phyloP scores from a whole-genome alignment of 1,140 invertebrate genomes.

The Heliconius hewitsoni region DNA sequence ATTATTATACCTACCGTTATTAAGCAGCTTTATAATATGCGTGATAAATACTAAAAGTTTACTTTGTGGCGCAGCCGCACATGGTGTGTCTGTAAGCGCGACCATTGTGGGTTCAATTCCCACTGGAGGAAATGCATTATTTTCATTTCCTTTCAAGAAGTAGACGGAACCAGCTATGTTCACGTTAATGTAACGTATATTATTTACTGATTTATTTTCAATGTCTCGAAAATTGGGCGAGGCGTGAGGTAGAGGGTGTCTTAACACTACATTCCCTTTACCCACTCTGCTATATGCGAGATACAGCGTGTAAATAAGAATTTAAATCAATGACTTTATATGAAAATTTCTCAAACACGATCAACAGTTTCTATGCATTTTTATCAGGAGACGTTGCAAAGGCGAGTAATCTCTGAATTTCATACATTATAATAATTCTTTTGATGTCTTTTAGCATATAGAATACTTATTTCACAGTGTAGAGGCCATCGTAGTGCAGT shows the following conservation, averaged over 20 bases:
- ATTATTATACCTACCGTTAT: background rate
- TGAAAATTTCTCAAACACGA: background rate
- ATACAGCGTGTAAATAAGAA: background rate
- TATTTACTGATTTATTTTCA: background rate
- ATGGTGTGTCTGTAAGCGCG: background rate
- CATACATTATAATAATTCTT: constrained; percentile 2
- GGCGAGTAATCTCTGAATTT: background rate
- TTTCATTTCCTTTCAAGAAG: too few relatives aligned
- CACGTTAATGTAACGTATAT: too few relatives aligned
- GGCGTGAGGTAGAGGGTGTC: too few relatives aligned
- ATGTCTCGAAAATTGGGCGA: too few relatives aligned
- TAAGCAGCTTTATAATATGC: background rate
- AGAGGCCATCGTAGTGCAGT: too few relatives aligned
- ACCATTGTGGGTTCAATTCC: background rate
- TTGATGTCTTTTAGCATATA: background rate
- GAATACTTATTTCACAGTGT: background rate
- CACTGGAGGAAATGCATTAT: background rate
- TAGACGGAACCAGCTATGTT: background rate
- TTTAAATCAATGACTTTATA: background rate
- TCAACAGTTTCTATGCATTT: constrained; percentile 14
- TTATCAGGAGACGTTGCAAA: background rate
- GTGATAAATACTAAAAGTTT: background rate
- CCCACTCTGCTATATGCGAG: too few relatives aligned
- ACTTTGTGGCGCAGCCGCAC: background rate
- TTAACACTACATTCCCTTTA: too few relatives aligned